phyloP scores from a whole-genome alignment of 2,888 invertebrate species.

The Drosophila longiperda region DNA sequence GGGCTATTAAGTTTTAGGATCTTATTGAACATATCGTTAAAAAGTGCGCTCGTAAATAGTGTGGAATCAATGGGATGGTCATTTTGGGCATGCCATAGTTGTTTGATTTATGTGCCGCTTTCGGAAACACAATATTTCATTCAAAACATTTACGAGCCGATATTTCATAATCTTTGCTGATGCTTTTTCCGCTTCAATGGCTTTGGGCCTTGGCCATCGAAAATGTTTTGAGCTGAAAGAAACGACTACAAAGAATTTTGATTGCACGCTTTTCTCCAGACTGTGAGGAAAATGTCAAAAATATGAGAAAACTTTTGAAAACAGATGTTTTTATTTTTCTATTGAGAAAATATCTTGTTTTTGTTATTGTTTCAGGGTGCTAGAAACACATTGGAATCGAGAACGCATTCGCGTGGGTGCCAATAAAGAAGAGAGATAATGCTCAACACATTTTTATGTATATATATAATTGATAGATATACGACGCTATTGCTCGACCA shows the following conservation, averaged over 20 bases:
- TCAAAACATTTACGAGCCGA: slow-evolving; percentile 21
- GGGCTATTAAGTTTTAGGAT: slow-evolving; percentile 26
- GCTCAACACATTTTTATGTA: slow-evolving; percentile 8
- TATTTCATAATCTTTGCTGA: slow-evolving; percentile 40
- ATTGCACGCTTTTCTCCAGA: slow-evolving; percentile 61
- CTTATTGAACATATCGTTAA: slow-evolving; percentile 55
- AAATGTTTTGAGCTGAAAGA: slow-evolving; percentile 7
- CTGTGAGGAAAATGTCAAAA: slow-evolving; percentile 54
- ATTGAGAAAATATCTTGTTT: slow-evolving; percentile 20
- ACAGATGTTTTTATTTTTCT: slow-evolving; percentile 60
- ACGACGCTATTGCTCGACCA: background rate
- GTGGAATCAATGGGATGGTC: slow-evolving; percentile 30
- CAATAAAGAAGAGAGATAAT: slow-evolving; percentile 16
- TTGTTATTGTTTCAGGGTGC: slow-evolving; percentile 23
- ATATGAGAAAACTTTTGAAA: slow-evolving; percentile 27
- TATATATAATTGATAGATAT: too few relatives aligned
- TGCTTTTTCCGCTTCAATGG: slow-evolving; percentile 14
- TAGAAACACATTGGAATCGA: slow-evolving; percentile 52
- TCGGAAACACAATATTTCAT: slow-evolving; percentile 41
- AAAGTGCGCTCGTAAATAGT: slow-evolving; percentile 64
- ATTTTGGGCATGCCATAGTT: slow-evolving; percentile 23
- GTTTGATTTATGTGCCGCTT: slow-evolving; percentile 64
- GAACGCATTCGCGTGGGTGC: slow-evolving; percentile 50
- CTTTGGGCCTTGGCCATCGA: slow-evolving; percentile 51
- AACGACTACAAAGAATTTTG: background rate